A percentile compares a stretch with the other conserved stretches of the same genome.
Evolutionary conservation across 2,888 invertebrate species (phyloP).

Genomic region (Scaptomyza tumidula): DNA sequence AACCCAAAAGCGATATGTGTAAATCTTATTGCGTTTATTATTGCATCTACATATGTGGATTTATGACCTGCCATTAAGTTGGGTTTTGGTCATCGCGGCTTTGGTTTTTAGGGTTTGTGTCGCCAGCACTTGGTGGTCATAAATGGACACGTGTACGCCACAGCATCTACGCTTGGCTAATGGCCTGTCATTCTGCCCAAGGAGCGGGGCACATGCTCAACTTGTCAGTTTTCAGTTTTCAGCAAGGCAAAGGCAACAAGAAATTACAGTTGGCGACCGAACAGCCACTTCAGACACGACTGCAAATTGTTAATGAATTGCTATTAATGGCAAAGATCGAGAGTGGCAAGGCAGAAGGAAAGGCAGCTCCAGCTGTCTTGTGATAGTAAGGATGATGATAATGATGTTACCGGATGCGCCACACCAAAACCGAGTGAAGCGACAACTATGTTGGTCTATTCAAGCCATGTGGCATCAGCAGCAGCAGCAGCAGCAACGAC

Average conservation of each 20-base stretch:
- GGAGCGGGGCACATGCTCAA: neutral
- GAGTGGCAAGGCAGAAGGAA: neutral
- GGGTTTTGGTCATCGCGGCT: slow-evolving; percentile 49
- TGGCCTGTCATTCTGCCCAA: slow-evolving; percentile 47
- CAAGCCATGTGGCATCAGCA: slow-evolving; percentile 7
- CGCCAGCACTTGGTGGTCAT: slow-evolving; percentile 20
- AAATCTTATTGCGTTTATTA: slow-evolving; percentile 29
- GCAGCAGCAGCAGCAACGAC: neutral
- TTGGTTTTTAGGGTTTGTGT: slow-evolving; percentile 43
- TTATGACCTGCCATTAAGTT: slow-evolving; percentile 44
- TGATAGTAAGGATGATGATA: neutral
- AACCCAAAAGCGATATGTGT: neutral
- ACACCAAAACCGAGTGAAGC: neutral
- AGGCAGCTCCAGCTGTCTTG: neutral
- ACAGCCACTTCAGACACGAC: slow-evolving; percentile 42
- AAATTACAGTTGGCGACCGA: neutral
- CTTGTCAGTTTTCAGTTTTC: slow-evolving; percentile 36
- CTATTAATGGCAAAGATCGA: neutral
- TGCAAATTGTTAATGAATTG: slow-evolving; percentile 54
- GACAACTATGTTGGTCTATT: neutral
- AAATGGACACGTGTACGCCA: slow-evolving; percentile 54
- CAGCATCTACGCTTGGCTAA: slow-evolving; percentile 51
- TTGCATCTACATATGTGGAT: slow-evolving; percentile 13
- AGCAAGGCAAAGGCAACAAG: neutral
- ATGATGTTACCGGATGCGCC: slow-evolving; percentile 1